Evolutionary conservation across 1,140 invertebrate species (phyloP), one percentile per base, ranked within the genome.

Genomic region (Panagrolaimus sp.): DNA sequence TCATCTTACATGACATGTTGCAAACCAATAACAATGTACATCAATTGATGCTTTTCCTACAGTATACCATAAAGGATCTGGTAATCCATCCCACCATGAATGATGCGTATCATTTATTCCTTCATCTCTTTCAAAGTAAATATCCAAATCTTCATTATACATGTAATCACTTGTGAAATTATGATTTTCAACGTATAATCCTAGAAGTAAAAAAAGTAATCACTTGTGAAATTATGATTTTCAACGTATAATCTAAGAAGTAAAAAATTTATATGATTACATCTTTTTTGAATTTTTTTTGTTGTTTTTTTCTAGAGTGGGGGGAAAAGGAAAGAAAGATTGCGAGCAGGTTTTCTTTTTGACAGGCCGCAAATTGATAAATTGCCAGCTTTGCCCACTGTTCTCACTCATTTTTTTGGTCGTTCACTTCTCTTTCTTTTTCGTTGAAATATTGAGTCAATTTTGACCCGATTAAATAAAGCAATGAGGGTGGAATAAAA

Each of bases 11-110:
- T 81, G 81, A 51, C 79, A 81, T 46, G 71, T 73, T n/a, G 73
- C 66, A 65, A 83, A 81, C 73, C 75, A 82, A 69, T 83, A 83
- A 64, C 79, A 81, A 53, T 83, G 75, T 46, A 81, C 79, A 64
- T 81, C 79, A 42, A 81, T 79, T 9, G 57, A 44, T 16, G 72
- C 70, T 67, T 83, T 81, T 42, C 79, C 79, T 63, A 78, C 79
- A 1, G 81, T 82, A 61, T 81, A 81, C 81, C 81, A 80, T 27
- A 79, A 64, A 25, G 74, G 79, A 14, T 70, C 75, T 14, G 78
- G 74, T 11, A 65, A 64, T 31, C 65, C 71, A 9, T 64, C 65
- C 80, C 77, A 80, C 80, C 80, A 80, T 14, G 67, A 42, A 43
- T 80, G 76, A 20, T 76, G 76, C 3, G 75, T 74, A 46, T 81